Conservation (phyloP, 2,888 invertebrate species). For the Mythimna albipuncta region DNA sequence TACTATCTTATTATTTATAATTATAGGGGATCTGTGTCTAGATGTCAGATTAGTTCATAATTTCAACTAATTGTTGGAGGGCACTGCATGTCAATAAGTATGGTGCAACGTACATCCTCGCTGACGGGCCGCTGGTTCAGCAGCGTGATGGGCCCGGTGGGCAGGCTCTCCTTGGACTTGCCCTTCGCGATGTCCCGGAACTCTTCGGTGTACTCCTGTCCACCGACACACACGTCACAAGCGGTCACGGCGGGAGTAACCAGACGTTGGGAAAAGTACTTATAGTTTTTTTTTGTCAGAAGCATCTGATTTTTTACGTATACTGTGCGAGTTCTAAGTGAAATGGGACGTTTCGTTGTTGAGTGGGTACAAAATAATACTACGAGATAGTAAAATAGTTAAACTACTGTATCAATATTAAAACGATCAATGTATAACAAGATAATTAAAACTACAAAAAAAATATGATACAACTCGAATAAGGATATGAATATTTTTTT, state of each 20-base stretch:
- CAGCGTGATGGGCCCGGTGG: conserved; percentile 97
- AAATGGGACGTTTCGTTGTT: neutral
- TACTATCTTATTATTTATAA: neutral
- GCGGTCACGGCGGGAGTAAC: conserved; percentile 80
- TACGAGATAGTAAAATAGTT: neutral
- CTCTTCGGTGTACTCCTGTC: conserved; percentile 98
- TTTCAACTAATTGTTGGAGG: neutral
- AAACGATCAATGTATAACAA: neutral
- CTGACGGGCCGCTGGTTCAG: conserved; percentile 98
- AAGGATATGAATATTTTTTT: neutral
- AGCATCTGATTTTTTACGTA: neutral
- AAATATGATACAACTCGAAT: neutral
- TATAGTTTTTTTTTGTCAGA: too few relatives aligned
- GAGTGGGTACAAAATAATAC: too few relatives aligned
- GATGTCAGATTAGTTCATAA: neutral
- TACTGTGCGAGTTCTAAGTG: neutral
- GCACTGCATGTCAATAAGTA: conserved; percentile 39
- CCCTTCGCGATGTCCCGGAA: conserved; percentile 99
- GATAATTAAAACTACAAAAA: neutral
- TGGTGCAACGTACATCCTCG: conserved; percentile 95
- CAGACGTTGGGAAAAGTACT: conserved; percentile 74
- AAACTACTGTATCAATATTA: neutral
- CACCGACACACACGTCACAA: conserved; percentile 84
- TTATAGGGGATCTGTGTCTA: neutral
- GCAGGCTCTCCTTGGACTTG: conserved; percentile 97